phyloP scores from a whole-genome alignment of 2,113 vertebrate species.

The Pampusana beccarii region DNA sequence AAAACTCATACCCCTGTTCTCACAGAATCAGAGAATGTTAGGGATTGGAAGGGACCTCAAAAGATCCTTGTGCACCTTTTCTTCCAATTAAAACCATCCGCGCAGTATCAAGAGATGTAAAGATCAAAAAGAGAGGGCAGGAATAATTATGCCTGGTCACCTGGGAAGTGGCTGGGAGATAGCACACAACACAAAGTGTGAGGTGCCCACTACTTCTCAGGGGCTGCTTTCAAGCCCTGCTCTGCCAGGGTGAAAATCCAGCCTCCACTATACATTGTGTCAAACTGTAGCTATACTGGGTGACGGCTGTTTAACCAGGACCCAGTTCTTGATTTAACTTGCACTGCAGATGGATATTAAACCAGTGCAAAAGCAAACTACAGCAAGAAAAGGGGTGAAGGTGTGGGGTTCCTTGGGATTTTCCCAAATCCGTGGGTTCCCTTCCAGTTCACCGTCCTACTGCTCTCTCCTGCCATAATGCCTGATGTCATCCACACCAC shows the following conservation, averaged over 20 bases:
- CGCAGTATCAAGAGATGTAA: not conserved
- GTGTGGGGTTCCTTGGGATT: not conserved
- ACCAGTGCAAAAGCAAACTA: not conserved
- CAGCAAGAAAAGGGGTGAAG: not conserved
- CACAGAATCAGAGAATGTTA: not conserved
- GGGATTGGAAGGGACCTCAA: no score
- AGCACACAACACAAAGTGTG: not conserved
- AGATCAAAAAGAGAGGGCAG: not conserved
- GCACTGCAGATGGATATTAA: not conserved
- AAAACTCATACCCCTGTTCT: not conserved
- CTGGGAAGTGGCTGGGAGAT: not conserved
- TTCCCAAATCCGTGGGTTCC: not conserved
- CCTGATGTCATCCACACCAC: not conserved
- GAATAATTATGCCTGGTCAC: not conserved
- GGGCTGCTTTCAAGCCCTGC: not conserved
- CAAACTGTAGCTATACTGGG: not conserved
- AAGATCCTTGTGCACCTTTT: not conserved
- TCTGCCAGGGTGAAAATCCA: not conserved
- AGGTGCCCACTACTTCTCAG: not conserved
- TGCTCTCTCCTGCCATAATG: not conserved
- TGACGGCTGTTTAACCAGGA: not conserved
- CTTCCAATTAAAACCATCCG: not conserved
- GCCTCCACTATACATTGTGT: not conserved
- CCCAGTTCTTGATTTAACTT: not conserved
- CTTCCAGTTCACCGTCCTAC: not conserved